These are phyloP conservation scores for Hemicordylus capensis DNA, from an alignment of 2,113 vertebrate genomes.

Conservation along the genomic window DNA sequence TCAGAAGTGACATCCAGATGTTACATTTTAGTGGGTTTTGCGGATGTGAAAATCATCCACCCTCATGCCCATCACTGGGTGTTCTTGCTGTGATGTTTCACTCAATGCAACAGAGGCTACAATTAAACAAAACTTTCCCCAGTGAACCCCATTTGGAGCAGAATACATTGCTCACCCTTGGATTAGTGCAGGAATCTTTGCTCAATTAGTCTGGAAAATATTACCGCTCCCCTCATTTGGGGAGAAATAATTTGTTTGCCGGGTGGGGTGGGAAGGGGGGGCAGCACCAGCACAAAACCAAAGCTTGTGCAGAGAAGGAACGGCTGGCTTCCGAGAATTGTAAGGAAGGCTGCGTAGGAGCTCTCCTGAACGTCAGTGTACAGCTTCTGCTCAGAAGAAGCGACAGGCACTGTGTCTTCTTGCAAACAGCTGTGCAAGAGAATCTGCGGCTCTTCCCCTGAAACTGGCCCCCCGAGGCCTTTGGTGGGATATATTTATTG, in stretches of 20 bases:
- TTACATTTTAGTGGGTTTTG: not conserved
- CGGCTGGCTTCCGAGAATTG: conserved; percentile 46
- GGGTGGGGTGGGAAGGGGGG: too few relatives aligned
- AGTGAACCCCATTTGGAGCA: not conserved
- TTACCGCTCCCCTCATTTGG: too few relatives aligned
- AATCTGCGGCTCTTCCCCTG: conserved; percentile 72
- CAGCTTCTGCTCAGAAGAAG: conserved; percentile 73
- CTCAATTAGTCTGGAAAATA: too few relatives aligned
- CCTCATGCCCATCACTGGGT: not conserved
- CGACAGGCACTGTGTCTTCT: conserved; percentile 73
- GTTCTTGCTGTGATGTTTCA: not conserved
- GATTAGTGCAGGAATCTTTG: too few relatives aligned
- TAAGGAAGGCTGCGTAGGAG: conserved; percentile 76
- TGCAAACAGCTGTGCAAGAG: conserved; percentile 72
- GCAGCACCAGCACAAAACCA: conserved; percentile 1
- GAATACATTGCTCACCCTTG: not conserved
- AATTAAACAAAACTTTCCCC: not conserved
- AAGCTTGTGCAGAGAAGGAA: conserved; percentile 64
- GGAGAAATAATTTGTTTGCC: too few relatives aligned
- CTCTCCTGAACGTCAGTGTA: conserved; percentile 73
- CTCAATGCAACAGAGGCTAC: not conserved
- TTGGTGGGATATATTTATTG: conserved; percentile 72
- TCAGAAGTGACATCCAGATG: too few relatives aligned
- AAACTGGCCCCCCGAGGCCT: conserved; percentile 69
- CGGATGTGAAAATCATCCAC: not conserved